Evolutionary conservation across 2,888 invertebrate species (phyloP).

Genomic region (Apodemia zela): DNA sequence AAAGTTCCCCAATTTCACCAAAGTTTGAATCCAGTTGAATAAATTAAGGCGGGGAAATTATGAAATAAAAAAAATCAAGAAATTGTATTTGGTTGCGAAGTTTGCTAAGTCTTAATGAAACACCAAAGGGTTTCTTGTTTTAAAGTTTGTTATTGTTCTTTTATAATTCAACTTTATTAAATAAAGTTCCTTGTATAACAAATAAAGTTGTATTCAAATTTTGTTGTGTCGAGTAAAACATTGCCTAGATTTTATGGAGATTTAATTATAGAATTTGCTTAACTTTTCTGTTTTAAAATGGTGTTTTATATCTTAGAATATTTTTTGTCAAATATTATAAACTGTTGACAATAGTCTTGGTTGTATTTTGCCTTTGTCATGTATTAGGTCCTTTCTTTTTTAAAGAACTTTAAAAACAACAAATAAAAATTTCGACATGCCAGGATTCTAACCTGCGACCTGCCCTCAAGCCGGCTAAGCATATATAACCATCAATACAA

Average conservation of each 20-base stretch:
- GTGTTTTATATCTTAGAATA: no score
- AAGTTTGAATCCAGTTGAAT: conserved; percentile 15
- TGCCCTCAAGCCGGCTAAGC: no score
- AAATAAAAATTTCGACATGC: no score
- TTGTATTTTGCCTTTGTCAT: no score
- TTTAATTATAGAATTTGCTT: neutral
- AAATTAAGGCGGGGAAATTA: conserved; percentile 10
- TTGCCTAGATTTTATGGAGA: conserved; percentile 1
- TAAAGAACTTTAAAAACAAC: no score
- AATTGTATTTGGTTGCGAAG: conserved; percentile 10
- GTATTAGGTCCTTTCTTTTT: no score
- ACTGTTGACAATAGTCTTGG: no score
- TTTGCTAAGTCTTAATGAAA: conserved; percentile 13
- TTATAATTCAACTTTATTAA: conserved; percentile 8
- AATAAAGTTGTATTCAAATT: conserved; percentile 6
- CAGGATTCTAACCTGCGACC: no score
- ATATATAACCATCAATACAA: no score
- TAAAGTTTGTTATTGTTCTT: conserved; percentile 11
- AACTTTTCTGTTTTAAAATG: no score
- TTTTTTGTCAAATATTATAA: no score
- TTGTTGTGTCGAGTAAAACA: neutral
- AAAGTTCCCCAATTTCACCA: conserved; percentile 10
- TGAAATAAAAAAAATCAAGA: conserved; percentile 11
- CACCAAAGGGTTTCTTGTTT: conserved; percentile 16
- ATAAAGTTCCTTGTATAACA: conserved; percentile 9